These are phyloP conservation scores for Xestia ashworthii DNA, from an alignment of 2,888 invertebrate genomes.

Conservation along the genomic window DNA sequence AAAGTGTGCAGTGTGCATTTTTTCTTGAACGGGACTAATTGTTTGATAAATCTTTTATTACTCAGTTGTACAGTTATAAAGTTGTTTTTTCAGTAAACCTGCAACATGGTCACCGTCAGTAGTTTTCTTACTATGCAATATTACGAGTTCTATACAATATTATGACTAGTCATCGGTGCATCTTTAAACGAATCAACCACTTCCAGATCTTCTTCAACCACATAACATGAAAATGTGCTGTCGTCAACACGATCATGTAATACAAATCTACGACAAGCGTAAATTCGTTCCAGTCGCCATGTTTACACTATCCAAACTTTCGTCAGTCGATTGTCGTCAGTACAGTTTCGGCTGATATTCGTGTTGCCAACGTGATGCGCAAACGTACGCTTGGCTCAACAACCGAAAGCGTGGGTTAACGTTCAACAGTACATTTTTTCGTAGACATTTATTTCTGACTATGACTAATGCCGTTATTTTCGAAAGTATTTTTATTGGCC, in stretches of 20 bases:
- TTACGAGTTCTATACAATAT: background rate
- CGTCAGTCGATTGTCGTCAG: slow-evolving; percentile 69
- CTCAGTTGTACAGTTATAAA: background rate
- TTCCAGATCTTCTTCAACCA: background rate
- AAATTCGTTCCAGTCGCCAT: slow-evolving; percentile 58
- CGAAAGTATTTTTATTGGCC: slow-evolving; percentile 81
- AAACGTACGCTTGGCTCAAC: slow-evolving; percentile 75
- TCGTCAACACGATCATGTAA: slow-evolving; percentile 4
- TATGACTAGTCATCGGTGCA: background rate
- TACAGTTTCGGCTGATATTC: slow-evolving; percentile 63
- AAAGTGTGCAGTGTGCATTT: background rate
- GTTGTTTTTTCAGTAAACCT: background rate
- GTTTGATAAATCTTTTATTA: background rate
- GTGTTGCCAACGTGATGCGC: slow-evolving; percentile 66
- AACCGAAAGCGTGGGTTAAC: slow-evolving; percentile 78
- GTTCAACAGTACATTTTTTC: slow-evolving; percentile 76
- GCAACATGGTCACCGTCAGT: too few species aligned
- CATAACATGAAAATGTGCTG: background rate
- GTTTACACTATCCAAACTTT: slow-evolving; percentile 71
- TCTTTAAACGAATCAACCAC: background rate
- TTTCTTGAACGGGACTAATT: background rate
- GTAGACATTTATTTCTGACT: slow-evolving; percentile 80
- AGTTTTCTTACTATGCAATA: too few species aligned
- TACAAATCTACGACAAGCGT: slow-evolving; percentile 7
- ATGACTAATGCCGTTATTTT: slow-evolving; percentile 86